Evolutionary conservation across 35 echinoderm and acorn worm genomes (phyloP), one percentile per base, ranked within the genome.

Genomic region (Ophiothrix spiculata): DNA sequence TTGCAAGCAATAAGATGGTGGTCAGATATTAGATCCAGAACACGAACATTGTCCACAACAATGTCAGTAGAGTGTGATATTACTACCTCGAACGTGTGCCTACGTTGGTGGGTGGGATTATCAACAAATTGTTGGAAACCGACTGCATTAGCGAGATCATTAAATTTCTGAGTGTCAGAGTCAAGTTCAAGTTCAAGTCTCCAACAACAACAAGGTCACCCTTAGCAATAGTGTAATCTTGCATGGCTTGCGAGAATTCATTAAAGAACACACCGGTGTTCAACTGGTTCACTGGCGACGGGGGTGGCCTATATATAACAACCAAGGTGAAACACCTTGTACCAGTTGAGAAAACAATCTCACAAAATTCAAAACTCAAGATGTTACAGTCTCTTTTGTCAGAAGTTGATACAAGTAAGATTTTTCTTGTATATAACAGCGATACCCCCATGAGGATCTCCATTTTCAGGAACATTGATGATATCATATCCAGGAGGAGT

Each of bases 131-230:
- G 77, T 31, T 79, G 1, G 23, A 79, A 79, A 25, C 36, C 77
- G 39, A 79, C 35, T 31, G 77, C 23, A 0, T 79, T 39, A 25
- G 17, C 36, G 39, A 79, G 77, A 79, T 79, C 33, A 31, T 74
- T 89, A 35, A 89, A 89, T 38, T 42, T 36, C 2, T 31, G 37
- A 10, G 87, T 89, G 33, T 74, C 21, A 32, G 17, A 38, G 38
- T 89, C 85, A 89, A 40, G 54, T 56, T 60, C 17, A 90, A 13
- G 39, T 81, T 81, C 19, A 88, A 25, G 37, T 81, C 86, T 12
- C 79, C 88, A 84, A 90, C 88, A 54, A 90, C 29, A 75, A 90
- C 88, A 25, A 90, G 81, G 6, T 83, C 45, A 14, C 88, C 74
- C 38, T 56, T 90, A 8, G 81, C 64, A 83, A 84, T 83, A n/a